These are phyloP conservation scores for Cheilosia pagana DNA, from an alignment of 2,888 invertebrate species.

Conservation along the genomic window DNA sequence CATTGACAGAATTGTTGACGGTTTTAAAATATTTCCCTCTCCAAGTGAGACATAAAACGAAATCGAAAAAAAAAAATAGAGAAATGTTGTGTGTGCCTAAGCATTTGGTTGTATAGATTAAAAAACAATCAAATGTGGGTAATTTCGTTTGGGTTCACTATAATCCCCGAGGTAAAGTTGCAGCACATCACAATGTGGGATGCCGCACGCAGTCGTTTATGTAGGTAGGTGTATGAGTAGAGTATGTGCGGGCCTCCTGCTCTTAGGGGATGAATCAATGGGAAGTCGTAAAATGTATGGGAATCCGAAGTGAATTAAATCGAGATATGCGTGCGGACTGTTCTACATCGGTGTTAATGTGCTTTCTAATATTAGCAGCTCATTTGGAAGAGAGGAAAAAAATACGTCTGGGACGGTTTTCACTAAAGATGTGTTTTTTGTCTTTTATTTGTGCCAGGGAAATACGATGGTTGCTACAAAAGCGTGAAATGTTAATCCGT, in stretches of 20 bases:
- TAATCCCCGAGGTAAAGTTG: conserved; percentile 66
- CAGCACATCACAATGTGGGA: conserved; percentile 26
- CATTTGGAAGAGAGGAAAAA: not conserved
- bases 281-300: conserved; percentile 35
- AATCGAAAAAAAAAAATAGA: conserved; percentile 22
- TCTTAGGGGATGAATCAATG: conserved; percentile 20
- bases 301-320: conserved; percentile 35
- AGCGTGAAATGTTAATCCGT: too few relatives aligned
- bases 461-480: too few relatives aligned
- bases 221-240: not conserved
- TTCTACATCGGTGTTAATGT: not conserved
- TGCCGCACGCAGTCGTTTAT: not conserved
- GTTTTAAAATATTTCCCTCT: conserved; percentile 36
- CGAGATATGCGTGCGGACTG: not conserved
- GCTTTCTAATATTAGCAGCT: conserved; percentile 1
- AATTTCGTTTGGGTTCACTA: conserved; percentile 56
- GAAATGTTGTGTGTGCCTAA: conserved; percentile 18
- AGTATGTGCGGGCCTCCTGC: conserved; percentile 21
- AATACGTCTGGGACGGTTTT: not conserved
- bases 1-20: conserved; percentile 58
- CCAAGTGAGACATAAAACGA: not conserved
- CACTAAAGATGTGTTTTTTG: too few relatives aligned
- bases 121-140: conserved; percentile 68
- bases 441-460: too few relatives aligned
- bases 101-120: conserved; percentile 55